phyloP scores from a whole-genome alignment of 1,140 invertebrate genomes.

The Melanaphis sacchari region DNA sequence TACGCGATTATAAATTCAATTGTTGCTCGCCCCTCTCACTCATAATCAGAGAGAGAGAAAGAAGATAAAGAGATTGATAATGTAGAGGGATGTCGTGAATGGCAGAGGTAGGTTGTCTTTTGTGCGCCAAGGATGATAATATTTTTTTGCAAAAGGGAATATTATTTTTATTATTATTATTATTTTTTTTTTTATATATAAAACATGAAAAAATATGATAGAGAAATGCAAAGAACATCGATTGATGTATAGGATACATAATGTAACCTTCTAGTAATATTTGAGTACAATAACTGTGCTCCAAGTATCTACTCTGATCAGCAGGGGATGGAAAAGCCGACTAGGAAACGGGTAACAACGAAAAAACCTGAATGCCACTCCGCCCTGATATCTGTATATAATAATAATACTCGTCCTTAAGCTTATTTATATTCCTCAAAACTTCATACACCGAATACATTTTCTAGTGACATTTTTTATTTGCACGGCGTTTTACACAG shows the following conservation, averaged over 20 bases:
- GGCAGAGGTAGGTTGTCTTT: background rate
- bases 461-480: background rate
- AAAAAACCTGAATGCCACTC: background rate
- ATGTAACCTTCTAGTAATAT: slow-evolving; percentile 7
- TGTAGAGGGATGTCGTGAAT: background rate
- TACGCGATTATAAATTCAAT: slow-evolving; percentile 11
- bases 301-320: slow-evolving; percentile 14
- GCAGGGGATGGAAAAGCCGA: background rate
- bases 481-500: background rate
- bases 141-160: background rate
- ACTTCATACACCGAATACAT: background rate
- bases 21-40: background rate
- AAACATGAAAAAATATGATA: slow-evolving; percentile 5
- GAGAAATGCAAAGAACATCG: background rate
- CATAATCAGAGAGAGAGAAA: background rate
- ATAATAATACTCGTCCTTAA: background rate
- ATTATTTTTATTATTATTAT: background rate
- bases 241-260: background rate
- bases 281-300: slow-evolving; percentile 30
- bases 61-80: background rate
- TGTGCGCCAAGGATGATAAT: background rate
- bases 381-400: background rate
- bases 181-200: background rate
- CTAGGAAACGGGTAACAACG: background rate
- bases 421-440: background rate